Evolutionary conservation across 2,888 invertebrate species (phyloP).

Genomic region (Artemia sp.): DNA sequence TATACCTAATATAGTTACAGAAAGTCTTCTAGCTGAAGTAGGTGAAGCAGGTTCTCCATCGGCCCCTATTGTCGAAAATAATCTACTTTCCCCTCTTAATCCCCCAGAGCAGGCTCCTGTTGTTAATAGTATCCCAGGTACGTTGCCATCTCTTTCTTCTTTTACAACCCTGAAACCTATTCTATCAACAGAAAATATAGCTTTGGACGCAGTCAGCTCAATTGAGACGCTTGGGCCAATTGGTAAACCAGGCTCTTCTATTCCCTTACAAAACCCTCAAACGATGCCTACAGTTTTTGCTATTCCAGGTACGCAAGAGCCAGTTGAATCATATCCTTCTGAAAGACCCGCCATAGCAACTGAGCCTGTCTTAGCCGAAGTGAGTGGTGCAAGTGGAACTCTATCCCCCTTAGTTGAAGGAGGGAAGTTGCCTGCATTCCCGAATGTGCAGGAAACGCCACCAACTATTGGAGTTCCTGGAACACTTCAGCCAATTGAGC

Average conservation of each 20-base stretch:
- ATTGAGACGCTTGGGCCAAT: neutral
- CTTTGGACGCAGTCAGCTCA: no score
- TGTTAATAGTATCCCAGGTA: neutral
- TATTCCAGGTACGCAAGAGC: neutral
- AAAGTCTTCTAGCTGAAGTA: neutral
- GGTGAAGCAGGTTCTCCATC: neutral
- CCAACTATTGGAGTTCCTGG: no score
- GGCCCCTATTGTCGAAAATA: neutral
- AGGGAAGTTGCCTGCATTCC: no score
- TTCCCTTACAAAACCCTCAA: neutral
- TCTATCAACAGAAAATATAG: no score
- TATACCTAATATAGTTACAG: neutral
- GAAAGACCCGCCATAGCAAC: neutral
- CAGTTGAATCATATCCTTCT: neutral
- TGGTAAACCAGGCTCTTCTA: neutral
- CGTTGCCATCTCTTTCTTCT: neutral
- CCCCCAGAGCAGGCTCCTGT: slow-evolving; percentile 1
- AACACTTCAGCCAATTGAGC: no score
- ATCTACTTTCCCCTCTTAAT: neutral
- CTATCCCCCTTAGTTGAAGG: neutral
- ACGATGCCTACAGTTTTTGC: neutral
- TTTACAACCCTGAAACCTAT: neutral
- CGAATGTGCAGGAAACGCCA: no score
- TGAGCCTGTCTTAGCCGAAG: neutral
- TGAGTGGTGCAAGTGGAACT: neutral